These are phyloP conservation scores for Volucella bombylans DNA, from an alignment of 2,888 invertebrate genomes.

Conservation along the genomic window DNA sequence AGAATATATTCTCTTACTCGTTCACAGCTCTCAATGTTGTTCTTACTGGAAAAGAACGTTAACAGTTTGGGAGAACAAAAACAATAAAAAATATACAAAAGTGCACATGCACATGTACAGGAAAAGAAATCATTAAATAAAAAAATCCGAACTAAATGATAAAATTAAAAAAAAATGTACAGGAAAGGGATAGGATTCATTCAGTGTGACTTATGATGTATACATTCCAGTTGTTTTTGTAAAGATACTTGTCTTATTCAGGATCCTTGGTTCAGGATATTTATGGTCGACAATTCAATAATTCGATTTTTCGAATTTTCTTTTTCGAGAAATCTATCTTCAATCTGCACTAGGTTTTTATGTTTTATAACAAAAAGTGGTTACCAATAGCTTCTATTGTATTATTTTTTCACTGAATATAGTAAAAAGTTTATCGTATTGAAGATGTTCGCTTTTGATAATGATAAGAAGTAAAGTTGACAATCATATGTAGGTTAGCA, in stretches of 20 bases:
- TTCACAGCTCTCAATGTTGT: too few relatives aligned
- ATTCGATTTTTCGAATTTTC: too few relatives aligned
- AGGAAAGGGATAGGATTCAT: slow-evolving; percentile 6
- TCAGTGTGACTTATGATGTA: slow-evolving; percentile 23
- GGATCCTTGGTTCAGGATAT: background rate
- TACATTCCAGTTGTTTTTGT: background rate
- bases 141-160: slow-evolving; percentile 20
- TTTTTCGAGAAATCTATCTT: too few relatives aligned
- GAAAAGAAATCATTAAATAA: slow-evolving; percentile 20
- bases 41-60: background rate
- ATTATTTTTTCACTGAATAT: too few relatives aligned
- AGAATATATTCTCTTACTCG: slow-evolving; percentile 56
- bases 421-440: too few relatives aligned
- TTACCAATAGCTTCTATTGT: too few relatives aligned
- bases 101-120: background rate
- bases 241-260: background rate
- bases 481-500: too few relatives aligned
- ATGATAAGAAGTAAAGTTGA: too few relatives aligned
- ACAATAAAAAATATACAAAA: background rate
- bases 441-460: too few relatives aligned
- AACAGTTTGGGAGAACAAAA: background rate
- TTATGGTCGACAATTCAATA: too few relatives aligned
- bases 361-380: too few relatives aligned
- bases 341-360: too few relatives aligned
- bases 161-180: slow-evolving; percentile 10